Base-by-base conservation (phyloP, 2,888 invertebrate species). In the Pristionchus japonicus region DNA sequence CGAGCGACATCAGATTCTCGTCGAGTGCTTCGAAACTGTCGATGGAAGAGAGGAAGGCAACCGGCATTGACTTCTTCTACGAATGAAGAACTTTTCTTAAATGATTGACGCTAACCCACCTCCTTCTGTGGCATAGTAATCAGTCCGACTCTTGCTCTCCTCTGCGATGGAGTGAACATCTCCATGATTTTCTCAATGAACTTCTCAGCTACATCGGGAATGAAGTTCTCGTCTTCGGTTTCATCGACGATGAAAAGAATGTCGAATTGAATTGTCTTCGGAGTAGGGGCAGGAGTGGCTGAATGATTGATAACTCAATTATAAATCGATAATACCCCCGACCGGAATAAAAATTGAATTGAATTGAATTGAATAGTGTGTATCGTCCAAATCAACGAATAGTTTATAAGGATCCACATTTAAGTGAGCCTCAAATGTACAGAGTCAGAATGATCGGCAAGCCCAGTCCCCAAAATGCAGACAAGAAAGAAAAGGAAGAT, bases 111-210 rank as follows among this genome's bases (percentile, higher is more conserved):
- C 20, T 3, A 3, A 9, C 40, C 27, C 11, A 67, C 85, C 64
- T 61, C 85, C 43, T 61, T 86, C n/a, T 86, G 20, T 15, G 85
- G 85, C 27, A 86, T 86, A 7, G 85, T 86, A 47, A 86, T 86
- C 64, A 86, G 43, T 86, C 85, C 85, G 67, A 86, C 85, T 61
- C 85, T 40, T 4, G 85, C 85, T 67, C n/a, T 64, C 11, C 20
- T 47, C 47, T 86, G 85, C 17, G 40, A 47, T 20, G 47, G 0
- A 23, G 67, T 67, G 85, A n/a, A 86, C 0, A 86, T 86, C 15
- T 37, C 27, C 64, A 86, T 64, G 0, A 34, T 43, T 3, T 27
- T 64, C 34, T 49, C 64, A 34, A 86, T 86, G 43, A 86, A 86
- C 9, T 43, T 31, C 40, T 67, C 43, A 15, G 64, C 85, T 3